Evolutionary conservation across 2,797 vertebrate species (phyloP).

Genomic region (Smutsia gigantea): DNA sequence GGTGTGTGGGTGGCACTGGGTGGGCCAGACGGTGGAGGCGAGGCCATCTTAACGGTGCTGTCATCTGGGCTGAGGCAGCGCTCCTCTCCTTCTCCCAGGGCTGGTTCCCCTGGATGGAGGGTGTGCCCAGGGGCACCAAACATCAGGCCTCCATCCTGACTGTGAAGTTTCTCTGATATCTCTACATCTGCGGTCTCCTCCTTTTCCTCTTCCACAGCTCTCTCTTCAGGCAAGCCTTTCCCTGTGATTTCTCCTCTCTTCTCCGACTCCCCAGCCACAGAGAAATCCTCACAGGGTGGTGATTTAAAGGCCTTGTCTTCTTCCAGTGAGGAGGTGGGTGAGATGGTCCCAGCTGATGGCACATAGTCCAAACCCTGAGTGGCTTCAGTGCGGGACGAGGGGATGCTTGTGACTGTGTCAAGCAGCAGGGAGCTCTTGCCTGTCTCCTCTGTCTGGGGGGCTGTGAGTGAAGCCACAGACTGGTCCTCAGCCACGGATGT

Average conservation of each 20-base stretch:
- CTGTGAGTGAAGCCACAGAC: slow-evolving; percentile 96
- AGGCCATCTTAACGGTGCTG: slow-evolving; percentile 96
- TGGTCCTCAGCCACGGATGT: slow-evolving; percentile 98
- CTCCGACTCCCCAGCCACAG: slow-evolving; percentile 88
- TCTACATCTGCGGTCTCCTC: slow-evolving; percentile 91
- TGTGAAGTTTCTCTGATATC: slow-evolving; percentile 90
- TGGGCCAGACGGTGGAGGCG: slow-evolving; percentile 94
- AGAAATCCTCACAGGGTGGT: slow-evolving; percentile 95
- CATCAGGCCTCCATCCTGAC: slow-evolving; percentile 87
- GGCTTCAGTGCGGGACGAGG: slow-evolving; percentile 92
- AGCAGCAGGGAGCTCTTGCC: slow-evolving; percentile 94
- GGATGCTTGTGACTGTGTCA: slow-evolving; percentile 94
- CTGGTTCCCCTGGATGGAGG: slow-evolving; percentile 79
- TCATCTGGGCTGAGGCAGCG: slow-evolving; percentile 96
- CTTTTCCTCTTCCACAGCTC: slow-evolving; percentile 86
- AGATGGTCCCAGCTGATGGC: slow-evolving; percentile 98
- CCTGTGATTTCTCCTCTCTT: slow-evolving; percentile 86
- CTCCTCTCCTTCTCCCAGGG: slow-evolving; percentile 92
- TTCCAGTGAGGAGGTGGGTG: slow-evolving; percentile 97
- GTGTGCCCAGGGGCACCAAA: slow-evolving; percentile 80
- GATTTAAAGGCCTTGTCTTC: slow-evolving; percentile 99
- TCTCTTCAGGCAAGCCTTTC: slow-evolving; percentile 86
- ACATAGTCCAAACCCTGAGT: slow-evolving; percentile 96
- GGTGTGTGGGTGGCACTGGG: slow-evolving; percentile 96
- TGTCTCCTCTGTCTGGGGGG: slow-evolving; percentile 95